phyloP scores from a whole-genome alignment of 2,113 vertebrate genomes.

The Dryoscopus gambensis region DNA sequence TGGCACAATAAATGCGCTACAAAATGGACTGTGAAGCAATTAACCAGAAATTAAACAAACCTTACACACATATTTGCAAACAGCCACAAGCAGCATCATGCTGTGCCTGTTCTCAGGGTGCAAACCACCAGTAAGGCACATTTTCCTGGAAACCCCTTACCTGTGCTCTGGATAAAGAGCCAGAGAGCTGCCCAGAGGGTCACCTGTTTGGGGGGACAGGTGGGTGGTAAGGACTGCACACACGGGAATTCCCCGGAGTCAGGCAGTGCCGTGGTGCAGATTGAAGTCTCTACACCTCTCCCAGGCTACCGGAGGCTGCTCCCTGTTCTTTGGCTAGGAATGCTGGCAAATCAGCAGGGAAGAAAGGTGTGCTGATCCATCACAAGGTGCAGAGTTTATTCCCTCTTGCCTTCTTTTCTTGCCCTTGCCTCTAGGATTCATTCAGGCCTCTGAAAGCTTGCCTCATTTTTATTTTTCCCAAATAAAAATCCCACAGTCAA shows the following conservation, averaged over 20 bases:
- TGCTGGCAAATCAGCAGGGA: neutral
- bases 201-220: neutral
- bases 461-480: slow-evolving; percentile 36
- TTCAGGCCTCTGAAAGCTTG: slow-evolving; percentile 36
- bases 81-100: neutral
- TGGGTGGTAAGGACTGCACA: neutral
- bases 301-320: neutral
- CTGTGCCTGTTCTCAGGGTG: neutral
- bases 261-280: neutral
- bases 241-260: neutral
- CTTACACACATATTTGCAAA: neutral
- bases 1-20: neutral
- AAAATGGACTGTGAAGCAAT: neutral
- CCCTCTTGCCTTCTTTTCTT: neutral
- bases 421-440: slow-evolving; percentile 27
- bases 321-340: neutral
- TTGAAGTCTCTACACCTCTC: neutral
- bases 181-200: neutral
- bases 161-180: slow-evolving; percentile 46
- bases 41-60: neutral
- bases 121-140: neutral
- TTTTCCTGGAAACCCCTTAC: slow-evolving; percentile 38
- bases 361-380: neutral
- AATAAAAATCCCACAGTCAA: slow-evolving; percentile 52
- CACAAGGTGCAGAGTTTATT: neutral